phyloP scores from a whole-genome alignment of 1,140 invertebrate genomes.

The Aphelenchoides fujianensis region DNA sequence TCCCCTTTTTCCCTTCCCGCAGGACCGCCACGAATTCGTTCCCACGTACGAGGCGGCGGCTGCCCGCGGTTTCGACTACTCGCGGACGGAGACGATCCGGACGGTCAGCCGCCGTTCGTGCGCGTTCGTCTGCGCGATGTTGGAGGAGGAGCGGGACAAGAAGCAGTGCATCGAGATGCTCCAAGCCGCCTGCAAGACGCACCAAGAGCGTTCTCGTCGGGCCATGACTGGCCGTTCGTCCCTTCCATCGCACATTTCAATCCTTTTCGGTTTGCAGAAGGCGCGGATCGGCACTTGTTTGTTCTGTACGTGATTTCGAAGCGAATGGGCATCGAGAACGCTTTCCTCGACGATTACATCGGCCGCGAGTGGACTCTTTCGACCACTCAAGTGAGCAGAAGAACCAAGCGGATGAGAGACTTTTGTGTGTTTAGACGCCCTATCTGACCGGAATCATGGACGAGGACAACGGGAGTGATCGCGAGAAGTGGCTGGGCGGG shows the following conservation, averaged over 20 bases:
- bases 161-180: neutral
- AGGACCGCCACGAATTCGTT: conserved; percentile 84
- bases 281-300: conserved; percentile 93
- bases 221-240: conserved; percentile 5
- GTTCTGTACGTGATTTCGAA: conserved; percentile 94
- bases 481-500: conserved; percentile 39
- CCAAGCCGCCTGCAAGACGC: neutral
- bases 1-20: too few species aligned
- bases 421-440: neutral
- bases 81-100: conserved; percentile 80
- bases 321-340: conserved; percentile 76
- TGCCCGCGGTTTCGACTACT: conserved; percentile 88
- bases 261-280: conserved; percentile 82
- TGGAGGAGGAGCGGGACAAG: neutral
- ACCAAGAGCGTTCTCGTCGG: neutral
- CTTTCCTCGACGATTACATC: conserved; percentile 74
- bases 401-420: neutral
- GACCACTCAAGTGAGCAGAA: conserved; percentile 65
- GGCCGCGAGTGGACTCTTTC: conserved; percentile 96
- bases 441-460: conserved; percentile 38
- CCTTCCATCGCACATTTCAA: neutral
- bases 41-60: conserved; percentile 95
- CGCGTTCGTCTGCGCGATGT: neutral
- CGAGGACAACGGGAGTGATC: conserved; percentile 35
- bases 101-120: neutral